Base-by-base conservation (phyloP, 2,797 vertebrate genomes). In the Holocentrus rufus region DNA sequence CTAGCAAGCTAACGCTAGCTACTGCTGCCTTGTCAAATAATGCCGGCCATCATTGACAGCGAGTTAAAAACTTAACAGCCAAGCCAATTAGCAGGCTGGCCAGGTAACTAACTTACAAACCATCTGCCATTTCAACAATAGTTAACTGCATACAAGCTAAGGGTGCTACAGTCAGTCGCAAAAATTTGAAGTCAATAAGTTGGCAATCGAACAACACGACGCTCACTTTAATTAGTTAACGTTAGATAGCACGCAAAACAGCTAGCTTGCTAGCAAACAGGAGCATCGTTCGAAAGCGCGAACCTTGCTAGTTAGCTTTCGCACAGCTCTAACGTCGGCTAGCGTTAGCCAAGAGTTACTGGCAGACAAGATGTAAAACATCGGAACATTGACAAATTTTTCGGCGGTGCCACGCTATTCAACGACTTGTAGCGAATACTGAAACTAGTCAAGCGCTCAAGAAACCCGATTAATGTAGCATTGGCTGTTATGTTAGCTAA, bases 261-360 rank as follows among this genome's bases (percentile, higher is more conserved):
- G 88, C 87, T 88, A 85, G 80, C 85, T 25, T 66, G 79, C 69
- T 84, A 86, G 84, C 82, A 59, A 69, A 69, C 66, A 73, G 66
- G 34, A 81, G 72, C 82, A 82, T 84, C 88, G 82, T 56, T 81
- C 31, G 80, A 89, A 88, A 92, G 92, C 92, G 92, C 92, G 86
- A 93, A 93, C 75, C 89, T 69, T 84, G 80, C 79, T 72, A 79
- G 89, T 88, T 86, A 89, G 65, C 80, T 27, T 27, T 27, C 25
- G 14, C 30, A 42, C 17, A 42, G 15, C 23, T 23, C 27, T 44
- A 23, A 34, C 15, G 49, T 42, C 25, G 42, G 50, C 65, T 56
- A 42, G 11, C 34, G 34, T 77, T 87, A 91, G 85, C 86, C 72
- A 79, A 83, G 71, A 74, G 62, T 84, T 80, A 77, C 42, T 47